phyloP scores from a whole-genome alignment of 2,888 invertebrate species.

The Pecten maximus region DNA sequence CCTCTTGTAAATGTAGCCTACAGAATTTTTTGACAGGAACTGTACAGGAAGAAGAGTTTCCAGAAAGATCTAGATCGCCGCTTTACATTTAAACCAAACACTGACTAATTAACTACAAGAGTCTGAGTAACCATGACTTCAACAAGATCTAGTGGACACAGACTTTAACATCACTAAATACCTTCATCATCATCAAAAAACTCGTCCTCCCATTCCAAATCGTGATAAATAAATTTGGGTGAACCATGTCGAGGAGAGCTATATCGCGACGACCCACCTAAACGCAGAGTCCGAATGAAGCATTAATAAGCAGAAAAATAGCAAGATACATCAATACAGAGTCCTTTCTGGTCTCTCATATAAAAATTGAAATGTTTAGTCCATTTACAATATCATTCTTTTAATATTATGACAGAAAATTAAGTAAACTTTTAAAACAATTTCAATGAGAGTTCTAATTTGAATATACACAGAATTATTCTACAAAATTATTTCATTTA shows the following conservation, averaged over 20 bases:
- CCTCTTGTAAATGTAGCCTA: not conserved
- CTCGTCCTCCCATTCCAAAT: constrained; percentile 82
- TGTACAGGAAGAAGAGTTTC: not conserved
- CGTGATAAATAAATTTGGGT: constrained; percentile 74
- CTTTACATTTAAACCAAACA: not conserved
- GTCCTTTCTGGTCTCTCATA: not conserved
- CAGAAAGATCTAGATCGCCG: not conserved
- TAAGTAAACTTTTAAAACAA: not conserved
- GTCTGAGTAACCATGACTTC: not conserved
- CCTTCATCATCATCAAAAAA: constrained; percentile 77
- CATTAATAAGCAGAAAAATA: constrained; percentile 29
- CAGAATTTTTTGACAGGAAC: not conserved
- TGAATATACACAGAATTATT: not conserved
- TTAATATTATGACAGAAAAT: not conserved
- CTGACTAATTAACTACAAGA: not conserved
- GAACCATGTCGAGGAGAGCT: constrained; percentile 68
- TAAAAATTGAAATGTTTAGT: not conserved
- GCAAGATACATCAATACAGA: not conserved
- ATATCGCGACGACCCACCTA: constrained; percentile 53
- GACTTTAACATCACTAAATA: constrained; percentile 45
- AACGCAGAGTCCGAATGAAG: constrained; percentile 31
- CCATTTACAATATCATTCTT: not conserved
- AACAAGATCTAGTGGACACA: constrained; percentile 14
- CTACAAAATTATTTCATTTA: not conserved
- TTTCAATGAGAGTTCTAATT: not conserved